Percentiles rank a stretch among this genome's conserved stretches.
Evolutionary conservation across 2,113 vertebrate genomes (phyloP).

Genomic region (Noctilio leporinus): DNA sequence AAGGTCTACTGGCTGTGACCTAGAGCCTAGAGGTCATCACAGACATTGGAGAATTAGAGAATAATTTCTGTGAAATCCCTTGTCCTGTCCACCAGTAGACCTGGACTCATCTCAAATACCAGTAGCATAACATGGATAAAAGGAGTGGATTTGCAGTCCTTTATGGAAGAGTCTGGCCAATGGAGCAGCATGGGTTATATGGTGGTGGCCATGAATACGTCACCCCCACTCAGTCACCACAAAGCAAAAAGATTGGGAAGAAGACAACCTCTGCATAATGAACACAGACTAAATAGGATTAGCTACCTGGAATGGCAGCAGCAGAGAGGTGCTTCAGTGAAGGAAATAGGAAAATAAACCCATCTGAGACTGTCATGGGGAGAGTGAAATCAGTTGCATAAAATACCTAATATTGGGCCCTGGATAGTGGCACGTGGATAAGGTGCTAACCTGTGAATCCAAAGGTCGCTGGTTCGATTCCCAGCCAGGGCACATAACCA

Average conservation of each 20-base stretch:
- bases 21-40: background rate
- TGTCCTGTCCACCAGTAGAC: background rate
- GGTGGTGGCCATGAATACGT: background rate
- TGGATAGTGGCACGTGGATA: background rate
- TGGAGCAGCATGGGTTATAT: background rate
- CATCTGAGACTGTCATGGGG: background rate
- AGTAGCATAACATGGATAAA: background rate
- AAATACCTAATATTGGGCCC: too few relatives aligned
- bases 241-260: background rate
- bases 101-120: background rate
- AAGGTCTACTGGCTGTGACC: background rate
- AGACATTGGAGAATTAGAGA: background rate
- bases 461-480: too few relatives aligned
- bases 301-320: background rate
- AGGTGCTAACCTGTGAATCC: too few relatives aligned
- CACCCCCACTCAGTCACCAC: background rate
- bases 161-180: background rate
- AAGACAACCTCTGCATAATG: background rate
- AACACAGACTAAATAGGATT: background rate
- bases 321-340: background rate
- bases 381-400: background rate
- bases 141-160: background rate
- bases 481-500: too few relatives aligned
- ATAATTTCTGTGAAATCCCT: background rate
- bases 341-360: background rate